Evolutionary conservation across 92 coral and sea anemone genomes (phyloP).

Genomic region (Zoanthus sansibaricus): DNA sequence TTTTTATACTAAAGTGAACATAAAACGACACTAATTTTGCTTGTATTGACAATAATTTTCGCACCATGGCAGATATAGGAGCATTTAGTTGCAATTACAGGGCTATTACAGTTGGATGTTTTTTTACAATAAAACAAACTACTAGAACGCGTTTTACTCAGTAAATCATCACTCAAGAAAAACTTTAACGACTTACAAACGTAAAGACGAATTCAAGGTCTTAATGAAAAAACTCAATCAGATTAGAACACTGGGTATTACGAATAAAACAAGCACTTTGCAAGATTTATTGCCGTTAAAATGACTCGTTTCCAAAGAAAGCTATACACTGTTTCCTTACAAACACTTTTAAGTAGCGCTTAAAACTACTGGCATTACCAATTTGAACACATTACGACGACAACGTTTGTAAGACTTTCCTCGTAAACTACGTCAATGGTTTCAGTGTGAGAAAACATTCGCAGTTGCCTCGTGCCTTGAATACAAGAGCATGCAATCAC

Average conservation of each 20-base stretch:
- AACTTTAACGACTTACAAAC: not conserved
- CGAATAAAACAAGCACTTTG: conserved; percentile 41
- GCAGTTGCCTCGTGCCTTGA: conserved; percentile 4
- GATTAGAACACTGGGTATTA: conserved; percentile 27
- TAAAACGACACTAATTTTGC: conserved; percentile 42
- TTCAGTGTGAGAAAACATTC: not conserved
- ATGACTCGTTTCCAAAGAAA: conserved; percentile 38
- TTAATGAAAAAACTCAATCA: conserved; percentile 19
- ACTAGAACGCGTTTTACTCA: conserved; percentile 3
- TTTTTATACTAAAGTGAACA: conserved; percentile 21
- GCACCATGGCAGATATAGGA: conserved; percentile 48
- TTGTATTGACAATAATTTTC: conserved; percentile 44
- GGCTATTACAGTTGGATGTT: conserved; percentile 36
- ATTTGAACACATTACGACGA: conserved; percentile 14
- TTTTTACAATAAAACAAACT: conserved; percentile 40
- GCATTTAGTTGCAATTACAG: conserved; percentile 51
- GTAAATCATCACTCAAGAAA: conserved; percentile 12
- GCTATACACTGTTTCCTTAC: conserved; percentile 32
- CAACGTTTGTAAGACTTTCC: not conserved
- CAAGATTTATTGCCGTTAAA: conserved; percentile 40
- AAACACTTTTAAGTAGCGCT: conserved; percentile 40
- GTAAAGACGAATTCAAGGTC: conserved; percentile 16
- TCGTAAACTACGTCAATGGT: not conserved
- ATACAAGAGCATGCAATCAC: not conserved
- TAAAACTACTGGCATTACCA: conserved; percentile 30